phyloP scores from a whole-genome alignment of 2,888 invertebrate genomes.

The Euclidia mi region DNA sequence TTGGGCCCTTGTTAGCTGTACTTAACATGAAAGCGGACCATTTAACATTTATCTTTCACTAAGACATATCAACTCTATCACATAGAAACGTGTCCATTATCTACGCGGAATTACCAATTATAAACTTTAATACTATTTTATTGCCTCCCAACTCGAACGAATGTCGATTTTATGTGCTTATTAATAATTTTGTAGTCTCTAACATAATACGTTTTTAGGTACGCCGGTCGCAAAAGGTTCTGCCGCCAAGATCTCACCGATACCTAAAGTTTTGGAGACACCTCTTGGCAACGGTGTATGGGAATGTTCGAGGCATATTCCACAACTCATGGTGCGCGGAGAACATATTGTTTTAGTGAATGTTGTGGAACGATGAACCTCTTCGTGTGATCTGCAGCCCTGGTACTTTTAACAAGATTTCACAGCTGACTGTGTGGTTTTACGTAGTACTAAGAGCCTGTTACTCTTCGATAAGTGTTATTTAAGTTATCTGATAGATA shows the following conservation, averaged over 20 bases:
- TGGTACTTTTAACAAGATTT: conserved; percentile 41
- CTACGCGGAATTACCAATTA: conserved; percentile 1
- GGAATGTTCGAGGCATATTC: conserved; percentile 92
- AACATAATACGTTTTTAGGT: conserved; percentile 59
- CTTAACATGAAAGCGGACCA: too few relatives aligned
- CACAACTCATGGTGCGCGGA: conserved; percentile 93
- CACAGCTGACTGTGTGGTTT: too few relatives aligned
- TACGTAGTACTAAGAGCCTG: too few relatives aligned
- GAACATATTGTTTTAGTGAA: conserved; percentile 93
- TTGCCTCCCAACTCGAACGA: conserved; percentile 4
- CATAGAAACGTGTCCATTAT: neutral
- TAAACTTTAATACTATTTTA: conserved; percentile 13
- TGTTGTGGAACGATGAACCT: conserved; percentile 69
- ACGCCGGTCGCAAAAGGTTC: conserved; percentile 78
- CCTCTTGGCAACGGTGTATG: conserved; percentile 91
- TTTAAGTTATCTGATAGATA: too few relatives aligned
- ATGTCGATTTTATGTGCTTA: conserved; percentile 10
- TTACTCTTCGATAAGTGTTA: too few relatives aligned
- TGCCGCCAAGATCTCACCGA: conserved; percentile 79
- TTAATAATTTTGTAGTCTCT: conserved; percentile 2
- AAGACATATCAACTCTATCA: neutral
- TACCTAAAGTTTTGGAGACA: conserved; percentile 89
- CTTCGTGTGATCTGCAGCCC: conserved; percentile 28
- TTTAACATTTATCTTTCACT: too few relatives aligned
- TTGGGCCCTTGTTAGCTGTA: too few relatives aligned